Base-by-base conservation (phyloP, 2,888 invertebrate species). In the Lucinisca nassula region DNA sequence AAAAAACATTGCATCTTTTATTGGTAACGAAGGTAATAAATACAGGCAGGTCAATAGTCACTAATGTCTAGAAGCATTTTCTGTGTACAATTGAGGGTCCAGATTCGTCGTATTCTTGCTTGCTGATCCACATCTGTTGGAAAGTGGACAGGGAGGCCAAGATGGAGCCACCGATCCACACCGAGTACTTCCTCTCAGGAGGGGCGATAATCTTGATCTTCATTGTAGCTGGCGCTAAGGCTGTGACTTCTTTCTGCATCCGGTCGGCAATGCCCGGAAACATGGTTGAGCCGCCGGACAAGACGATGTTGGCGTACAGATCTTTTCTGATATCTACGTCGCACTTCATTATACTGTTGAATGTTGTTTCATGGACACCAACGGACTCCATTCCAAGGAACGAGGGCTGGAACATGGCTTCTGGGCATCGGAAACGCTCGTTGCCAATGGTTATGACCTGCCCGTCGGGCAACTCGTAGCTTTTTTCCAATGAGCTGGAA, bases 191-290 rank as follows among this genome's bases (percentile, higher is more conserved):
- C 27, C 58, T 58, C 58, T 58, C 58, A 27, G 58, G 58, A 58
- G 82, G 82, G 45, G 82, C 82, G 61, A 82, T 82, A n/a, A 82
- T 61, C 49, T 82, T 82, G 88, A 98, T 98, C 97, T 98, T 98
- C 98, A 98, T 98, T 94, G 98, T 98, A 84, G 98, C 98, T 93
- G 96, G 95, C 95, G 97, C 97, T 96, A 97, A 97, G 85, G 98
- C 98, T 97, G 94, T 93, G 51, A 93, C 92, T 99, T 58, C 58
- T 27, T 58, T 58, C 58, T 58, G 58, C 58, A 58, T 58, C n/a
- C 58, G 24, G 27, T 58, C 99, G 93, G 98, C 98, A 96, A 99
- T 98, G 97, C 99, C 98, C 91, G 98, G 99, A 97, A 98, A 99
- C 98, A 99, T 99, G 97, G 98, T 98, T 97, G 98, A 98, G 95